Percentiles rank a stretch among this genome's conserved stretches.
Conservation (phyloP, 2,113 vertebrate genomes). For the Saguinus midas region DNA sequence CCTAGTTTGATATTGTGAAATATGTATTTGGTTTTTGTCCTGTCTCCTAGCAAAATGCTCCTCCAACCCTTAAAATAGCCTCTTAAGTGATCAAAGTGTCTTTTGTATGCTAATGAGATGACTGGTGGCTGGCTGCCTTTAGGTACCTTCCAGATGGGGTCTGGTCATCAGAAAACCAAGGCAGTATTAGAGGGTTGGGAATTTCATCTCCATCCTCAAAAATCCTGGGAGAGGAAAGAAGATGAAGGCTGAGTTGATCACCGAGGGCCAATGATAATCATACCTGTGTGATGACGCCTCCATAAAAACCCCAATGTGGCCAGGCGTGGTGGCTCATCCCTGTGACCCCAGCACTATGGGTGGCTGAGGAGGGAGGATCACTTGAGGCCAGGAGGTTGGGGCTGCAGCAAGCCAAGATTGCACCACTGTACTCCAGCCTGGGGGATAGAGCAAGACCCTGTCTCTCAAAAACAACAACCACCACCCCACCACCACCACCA, state of each 20-base stretch:
- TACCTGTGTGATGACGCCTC: too few species aligned
- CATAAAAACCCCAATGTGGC: too few species aligned
- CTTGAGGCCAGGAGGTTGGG: too few species aligned
- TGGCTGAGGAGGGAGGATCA: too few species aligned
- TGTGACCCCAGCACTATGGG: too few species aligned
- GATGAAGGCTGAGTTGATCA: background rate
- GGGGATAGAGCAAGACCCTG: too few species aligned
- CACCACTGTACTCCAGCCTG: too few species aligned
- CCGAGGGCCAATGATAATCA: background rate
- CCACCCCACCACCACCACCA: too few species aligned
- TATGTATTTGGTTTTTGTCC: background rate
- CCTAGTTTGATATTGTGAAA: background rate
- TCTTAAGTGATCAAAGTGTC: background rate
- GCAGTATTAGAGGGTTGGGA: background rate
- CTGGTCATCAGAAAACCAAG: background rate
- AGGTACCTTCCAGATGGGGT: background rate
- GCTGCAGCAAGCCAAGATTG: too few species aligned
- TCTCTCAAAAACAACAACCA: too few species aligned
- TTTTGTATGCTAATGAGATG: background rate
- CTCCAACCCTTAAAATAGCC: background rate
- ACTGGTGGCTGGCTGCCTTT: background rate
- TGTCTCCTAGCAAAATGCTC: background rate
- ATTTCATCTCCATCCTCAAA: background rate
- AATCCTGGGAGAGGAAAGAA: background rate
- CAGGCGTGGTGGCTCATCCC: too few species aligned